Base-by-base conservation (phyloP, 2,888 invertebrate genomes). In the Caenorhabditis japonica region DNA sequence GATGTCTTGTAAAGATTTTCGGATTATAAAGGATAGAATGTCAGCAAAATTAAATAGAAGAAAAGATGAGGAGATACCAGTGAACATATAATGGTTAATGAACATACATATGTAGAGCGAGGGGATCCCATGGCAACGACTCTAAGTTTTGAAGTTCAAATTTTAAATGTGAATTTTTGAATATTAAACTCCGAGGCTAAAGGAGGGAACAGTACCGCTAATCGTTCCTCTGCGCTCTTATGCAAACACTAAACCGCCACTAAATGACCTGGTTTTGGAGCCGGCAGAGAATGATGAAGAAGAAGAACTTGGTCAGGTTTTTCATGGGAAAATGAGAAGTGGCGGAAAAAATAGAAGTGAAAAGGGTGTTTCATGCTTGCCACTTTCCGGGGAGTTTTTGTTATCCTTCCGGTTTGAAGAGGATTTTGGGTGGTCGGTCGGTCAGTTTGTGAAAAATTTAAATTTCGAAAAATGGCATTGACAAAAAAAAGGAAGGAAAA, bases 181-280 rank as follows among this genome's bases (percentile, higher is more conserved):
- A n/a, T n/a, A n/a, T n/a, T n/a, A n/a, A n/a, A n/a, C n/a, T n/a
- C n/a, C n/a, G n/a, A n/a, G n/a, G n/a, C n/a, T n/a, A n/a, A n/a
- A n/a, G n/a, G 27, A 27, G 41, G 55, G 64, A 64, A 64, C 64
- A 64, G 64, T 64, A 64, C 64, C 47, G 55, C 64, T 64, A 64
- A 64, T 64, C 64, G 64, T 56, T 55, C 55, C 47, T 46, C 27
- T 8, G 66, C 56, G 58, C 66, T 58, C 56, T 58, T 58, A 68
- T 68, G 66, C 58, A 68, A 68, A 58, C 58, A 68, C 58, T 58
- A 58, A 58, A 68, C 66, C 56, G 51, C 58, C 56, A 58, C 58
- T 58, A 58, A 58, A 68, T 58, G 58, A 58, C 66, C 52, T 58
- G 56, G 58, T 68, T 58, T 68, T 52, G 51, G 58, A 58, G 58